Base-by-base conservation (phyloP, 2,797 vertebrate species). In the Odontamblyopus rebecca region DNA sequence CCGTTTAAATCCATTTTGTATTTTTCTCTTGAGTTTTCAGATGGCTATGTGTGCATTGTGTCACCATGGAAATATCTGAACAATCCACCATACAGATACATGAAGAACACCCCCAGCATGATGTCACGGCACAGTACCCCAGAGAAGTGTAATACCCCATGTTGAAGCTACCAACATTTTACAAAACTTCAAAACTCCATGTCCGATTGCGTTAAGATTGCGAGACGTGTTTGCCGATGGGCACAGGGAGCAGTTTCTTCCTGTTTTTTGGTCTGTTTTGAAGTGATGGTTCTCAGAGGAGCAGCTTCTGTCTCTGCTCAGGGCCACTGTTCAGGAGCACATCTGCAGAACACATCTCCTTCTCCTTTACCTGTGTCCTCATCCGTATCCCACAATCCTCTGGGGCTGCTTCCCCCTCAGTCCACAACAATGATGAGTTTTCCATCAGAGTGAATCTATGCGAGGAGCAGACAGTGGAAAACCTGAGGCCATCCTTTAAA, bases 321-420 rank as follows among this genome's bases (percentile, higher is more conserved):
- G 19, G 35, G 61, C 61, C 61, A 5, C 27, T 18, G 29, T 32
- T 26, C 38, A 44, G 38, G 1, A 13, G n/a, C 35, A 13, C 63
- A 66, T 66, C 63, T 66, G 63, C 63, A 66, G 26, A 66, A 50
- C 11, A 6, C 63, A 66, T 66, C 63, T 50, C 23, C 23, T 6
- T 11, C 19, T 9, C 38, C 63, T 66, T 27, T 19, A 66, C 63
- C 63, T 66, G 63, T 8, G 41, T 51, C 63, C 41, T 66, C 63
- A 66, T 29, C 41, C 44, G 3, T 16, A 27, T 66, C 63, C 63
- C 44, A 27, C 26, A 16, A 30, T 66, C 26, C 63, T 66, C 63
- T 29, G 41, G 63, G 63, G 63, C 63, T 16, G 35, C n/a, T 16
- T 26, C 26, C 63, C 23, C 44, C 41, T 66, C 38, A 5, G 35